Evolutionary conservation across 2,797 vertebrate genomes (phyloP).

Genomic region (Hirundo rustica): DNA sequence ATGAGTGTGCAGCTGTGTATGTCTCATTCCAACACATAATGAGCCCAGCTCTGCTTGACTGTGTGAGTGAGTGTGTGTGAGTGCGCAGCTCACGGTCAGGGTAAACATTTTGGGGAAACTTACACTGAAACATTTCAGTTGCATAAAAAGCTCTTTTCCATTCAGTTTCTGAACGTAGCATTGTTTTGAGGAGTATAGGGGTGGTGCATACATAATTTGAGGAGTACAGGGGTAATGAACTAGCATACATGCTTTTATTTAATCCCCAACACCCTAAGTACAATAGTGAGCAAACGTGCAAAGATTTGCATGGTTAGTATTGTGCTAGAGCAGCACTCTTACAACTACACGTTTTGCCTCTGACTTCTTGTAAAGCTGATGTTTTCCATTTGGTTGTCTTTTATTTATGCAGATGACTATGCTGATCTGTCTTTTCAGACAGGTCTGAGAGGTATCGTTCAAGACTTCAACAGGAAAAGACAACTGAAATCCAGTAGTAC

Average conservation of each 20-base stretch:
- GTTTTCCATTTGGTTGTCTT: background rate
- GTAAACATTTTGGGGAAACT: background rate
- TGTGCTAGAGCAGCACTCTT: background rate
- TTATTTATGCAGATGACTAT: conserved; percentile 32
- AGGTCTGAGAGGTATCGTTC: background rate
- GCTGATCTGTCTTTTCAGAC: conserved; percentile 20
- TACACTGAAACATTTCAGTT: background rate
- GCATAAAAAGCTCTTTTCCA: background rate
- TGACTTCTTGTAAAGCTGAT: background rate
- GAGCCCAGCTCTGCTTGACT: background rate
- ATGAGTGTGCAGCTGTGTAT: accelerated
- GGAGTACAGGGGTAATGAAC: background rate
- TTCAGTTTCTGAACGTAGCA: background rate
- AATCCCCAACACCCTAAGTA: accelerated
- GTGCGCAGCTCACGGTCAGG: background rate
- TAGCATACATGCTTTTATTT: background rate
- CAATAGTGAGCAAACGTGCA: accelerated
- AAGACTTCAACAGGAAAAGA: background rate
- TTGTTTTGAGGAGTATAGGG: background rate
- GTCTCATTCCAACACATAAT: accelerated
- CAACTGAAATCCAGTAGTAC: background rate
- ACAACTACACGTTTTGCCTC: accelerated
- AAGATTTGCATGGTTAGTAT: background rate
- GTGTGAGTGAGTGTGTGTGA: accelerated
- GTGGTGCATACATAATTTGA: background rate